Conservation (phyloP, 2,113 vertebrate genomes). For the Lophochroa leadbeateri region DNA sequence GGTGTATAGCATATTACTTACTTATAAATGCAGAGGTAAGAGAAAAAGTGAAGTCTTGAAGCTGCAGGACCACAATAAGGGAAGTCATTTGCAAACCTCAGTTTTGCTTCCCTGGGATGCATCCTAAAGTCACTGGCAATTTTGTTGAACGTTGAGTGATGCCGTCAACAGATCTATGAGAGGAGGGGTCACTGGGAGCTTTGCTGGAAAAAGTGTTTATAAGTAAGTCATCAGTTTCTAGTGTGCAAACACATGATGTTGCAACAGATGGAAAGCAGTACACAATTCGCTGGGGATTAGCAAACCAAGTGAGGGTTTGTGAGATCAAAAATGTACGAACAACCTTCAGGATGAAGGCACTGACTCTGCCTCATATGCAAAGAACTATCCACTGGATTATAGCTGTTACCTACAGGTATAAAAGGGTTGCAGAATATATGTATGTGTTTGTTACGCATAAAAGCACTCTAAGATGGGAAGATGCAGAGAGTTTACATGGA, state of each 20-base stretch:
- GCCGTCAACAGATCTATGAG: not conserved
- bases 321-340: not conserved
- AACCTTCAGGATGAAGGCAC: not conserved
- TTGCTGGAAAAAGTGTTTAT: not conserved
- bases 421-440: not conserved
- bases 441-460: not conserved
- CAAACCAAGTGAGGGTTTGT: not conserved
- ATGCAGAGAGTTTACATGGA: not conserved
- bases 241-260: not conserved
- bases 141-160: not conserved
- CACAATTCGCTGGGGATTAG: not conserved
- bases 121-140: not conserved
- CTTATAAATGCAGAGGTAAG: not conserved
- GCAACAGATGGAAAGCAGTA: not conserved
- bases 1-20: not conserved
- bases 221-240: not conserved
- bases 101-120: not conserved
- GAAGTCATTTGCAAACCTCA: not conserved
- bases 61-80: not conserved
- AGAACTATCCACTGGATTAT: not conserved
- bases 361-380: not conserved
- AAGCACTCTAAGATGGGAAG: not conserved
- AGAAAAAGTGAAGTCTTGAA: not conserved
- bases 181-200: not conserved
- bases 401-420: not conserved